phyloP scores from a whole-genome alignment of 1,140 invertebrate species.

The Drosophila erecta region DNA sequence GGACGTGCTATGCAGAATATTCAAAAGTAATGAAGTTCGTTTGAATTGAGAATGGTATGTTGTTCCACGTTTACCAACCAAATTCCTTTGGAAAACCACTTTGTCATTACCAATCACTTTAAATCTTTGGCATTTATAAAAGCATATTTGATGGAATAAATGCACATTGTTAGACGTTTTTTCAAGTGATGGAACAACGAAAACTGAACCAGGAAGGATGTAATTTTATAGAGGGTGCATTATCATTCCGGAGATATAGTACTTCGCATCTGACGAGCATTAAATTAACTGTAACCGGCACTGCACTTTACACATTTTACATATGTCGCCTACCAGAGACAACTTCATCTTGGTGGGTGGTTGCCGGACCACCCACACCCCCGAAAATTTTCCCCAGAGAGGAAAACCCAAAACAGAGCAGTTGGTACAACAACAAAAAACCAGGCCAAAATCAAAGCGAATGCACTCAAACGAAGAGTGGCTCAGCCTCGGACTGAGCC shows the following conservation, averaged over 20 bases:
- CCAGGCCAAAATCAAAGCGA: constrained; percentile 71
- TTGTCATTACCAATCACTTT: no score
- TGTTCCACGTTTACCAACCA: no score
- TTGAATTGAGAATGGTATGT: no score
- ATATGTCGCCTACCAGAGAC: constrained; percentile 68
- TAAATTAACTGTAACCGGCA: constrained; percentile 83
- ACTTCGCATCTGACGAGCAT: constrained; percentile 68
- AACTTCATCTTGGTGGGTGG: constrained; percentile 59
- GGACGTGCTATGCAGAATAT: no score
- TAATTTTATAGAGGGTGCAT: constrained; percentile 60
- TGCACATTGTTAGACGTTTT: no score
- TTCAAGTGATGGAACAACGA: constrained; percentile 16
- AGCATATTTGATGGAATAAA: no score
- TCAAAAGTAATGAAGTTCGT: no score
- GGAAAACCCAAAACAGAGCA: constrained; percentile 21
- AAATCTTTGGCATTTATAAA: no score
- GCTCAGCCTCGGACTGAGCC: constrained; percentile 48
- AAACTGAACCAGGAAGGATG: constrained; percentile 11
- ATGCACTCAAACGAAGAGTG: constrained; percentile 74
- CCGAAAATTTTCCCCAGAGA: constrained; percentile 55
- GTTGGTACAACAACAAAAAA: constrained; percentile 7
- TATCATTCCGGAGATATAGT: constrained; percentile 37
- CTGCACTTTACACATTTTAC: constrained; percentile 84
- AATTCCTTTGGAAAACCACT: no score
- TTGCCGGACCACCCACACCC: constrained; percentile 4